Percentiles rank a stretch among this genome's conserved stretches.
Conservation (phyloP, 2,113 vertebrate genomes). For the Scortum barcoo region DNA sequence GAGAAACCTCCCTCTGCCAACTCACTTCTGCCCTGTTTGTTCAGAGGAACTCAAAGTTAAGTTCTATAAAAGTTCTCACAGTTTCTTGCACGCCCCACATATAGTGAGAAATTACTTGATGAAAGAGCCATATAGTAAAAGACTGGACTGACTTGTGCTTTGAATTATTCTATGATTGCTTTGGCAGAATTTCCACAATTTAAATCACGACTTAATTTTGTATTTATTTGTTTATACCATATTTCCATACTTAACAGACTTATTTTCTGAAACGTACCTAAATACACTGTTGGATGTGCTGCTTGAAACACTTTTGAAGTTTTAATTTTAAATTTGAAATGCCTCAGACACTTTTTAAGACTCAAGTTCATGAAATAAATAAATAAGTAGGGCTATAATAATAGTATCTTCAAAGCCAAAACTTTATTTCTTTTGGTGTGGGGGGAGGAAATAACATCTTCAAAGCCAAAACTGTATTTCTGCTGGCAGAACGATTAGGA, state of each 20-base stretch:
- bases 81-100: not conserved
- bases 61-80: not conserved
- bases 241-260: not conserved
- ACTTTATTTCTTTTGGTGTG: slow-evolving; percentile 42
- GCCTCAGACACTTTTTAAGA: slow-evolving; percentile 32
- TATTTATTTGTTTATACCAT: not conserved
- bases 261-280: not conserved
- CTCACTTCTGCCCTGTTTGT: not conserved
- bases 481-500: slow-evolving; percentile 64
- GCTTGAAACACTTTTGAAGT: slow-evolving; percentile 37
- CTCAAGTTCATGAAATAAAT: slow-evolving; percentile 33
- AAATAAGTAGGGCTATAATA: slow-evolving; percentile 46
- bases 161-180: too few species aligned
- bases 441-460: slow-evolving; percentile 51
- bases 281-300: slow-evolving; percentile 3
- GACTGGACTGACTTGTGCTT: too few species aligned
- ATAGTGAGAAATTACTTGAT: not conserved
- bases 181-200: too few species aligned
- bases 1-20: not conserved
- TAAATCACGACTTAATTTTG: not conserved
- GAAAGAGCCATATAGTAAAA: too few species aligned
- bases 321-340: slow-evolving; percentile 39
- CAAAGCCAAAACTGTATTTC: slow-evolving; percentile 68
- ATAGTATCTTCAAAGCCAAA: slow-evolving; percentile 66
- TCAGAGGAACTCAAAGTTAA: not conserved